These are phyloP conservation scores for Calyptommatus sinebrachiatus DNA, from an alignment of 2,113 vertebrate species.

Conservation along the genomic window DNA sequence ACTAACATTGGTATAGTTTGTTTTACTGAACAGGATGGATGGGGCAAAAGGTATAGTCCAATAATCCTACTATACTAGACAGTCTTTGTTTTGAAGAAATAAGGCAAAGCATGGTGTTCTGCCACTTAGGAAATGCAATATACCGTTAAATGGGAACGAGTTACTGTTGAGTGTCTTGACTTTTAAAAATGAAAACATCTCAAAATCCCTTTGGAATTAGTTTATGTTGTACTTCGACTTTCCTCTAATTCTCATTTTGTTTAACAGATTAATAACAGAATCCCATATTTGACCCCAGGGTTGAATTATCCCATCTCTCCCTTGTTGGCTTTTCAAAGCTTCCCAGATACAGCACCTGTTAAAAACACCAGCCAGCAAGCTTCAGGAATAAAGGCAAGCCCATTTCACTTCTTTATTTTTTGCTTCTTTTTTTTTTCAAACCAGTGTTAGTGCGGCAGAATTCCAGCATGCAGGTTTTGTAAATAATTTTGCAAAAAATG, in stretches of 20 bases:
- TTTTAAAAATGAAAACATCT: not conserved
- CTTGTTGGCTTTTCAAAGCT: conserved; percentile 70
- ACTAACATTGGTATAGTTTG: not conserved
- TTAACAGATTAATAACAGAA: conserved; percentile 71
- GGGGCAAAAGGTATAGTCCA: not conserved
- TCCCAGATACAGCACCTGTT: conserved; percentile 52
- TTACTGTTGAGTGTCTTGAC: not conserved
- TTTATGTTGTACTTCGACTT: not conserved
- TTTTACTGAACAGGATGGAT: not conserved
- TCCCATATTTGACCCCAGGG: conserved; percentile 63
- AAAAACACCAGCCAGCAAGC: conserved; percentile 53
- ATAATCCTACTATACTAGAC: not conserved
- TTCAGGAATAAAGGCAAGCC: conserved; percentile 71
- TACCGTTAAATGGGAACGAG: not conserved
- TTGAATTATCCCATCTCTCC: conserved; percentile 74
- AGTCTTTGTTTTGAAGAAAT: not conserved
- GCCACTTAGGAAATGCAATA: not conserved
- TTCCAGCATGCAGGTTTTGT: not conserved
- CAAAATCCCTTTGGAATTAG: not conserved
- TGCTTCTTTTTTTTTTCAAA: not conserved
- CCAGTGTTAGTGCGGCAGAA: too few species aligned
- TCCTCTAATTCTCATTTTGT: conserved; percentile 19
- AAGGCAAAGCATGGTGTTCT: not conserved
- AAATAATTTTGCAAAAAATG: not conserved
- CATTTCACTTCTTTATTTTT: not conserved